Conservation (phyloP, 2,888 invertebrate genomes). For the Sacculina carcini region DNA sequence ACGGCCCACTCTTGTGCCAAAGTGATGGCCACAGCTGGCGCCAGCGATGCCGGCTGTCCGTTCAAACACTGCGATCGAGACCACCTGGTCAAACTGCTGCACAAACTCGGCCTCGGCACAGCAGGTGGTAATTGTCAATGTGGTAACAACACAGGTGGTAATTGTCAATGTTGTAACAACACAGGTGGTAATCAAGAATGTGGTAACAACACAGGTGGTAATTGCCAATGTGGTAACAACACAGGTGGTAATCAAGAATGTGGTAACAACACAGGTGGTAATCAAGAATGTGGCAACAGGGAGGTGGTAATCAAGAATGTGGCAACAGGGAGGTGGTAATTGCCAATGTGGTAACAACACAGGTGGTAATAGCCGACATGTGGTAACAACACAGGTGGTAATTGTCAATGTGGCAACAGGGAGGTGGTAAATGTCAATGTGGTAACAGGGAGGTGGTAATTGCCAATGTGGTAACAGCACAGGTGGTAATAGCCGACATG, state of each 20-base stretch:
- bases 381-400: background rate
- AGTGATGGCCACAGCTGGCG: constrained; percentile 54
- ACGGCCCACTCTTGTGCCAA: constrained; percentile 73
- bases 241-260: no score
- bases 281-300: no score
- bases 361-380: background rate
- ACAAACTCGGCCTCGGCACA: constrained; percentile 37
- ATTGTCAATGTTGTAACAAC: no score
- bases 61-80: constrained; percentile 51
- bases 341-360: background rate
- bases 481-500: background rate
- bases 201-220: background rate
- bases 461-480: background rate
- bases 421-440: no score
- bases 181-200: no score
- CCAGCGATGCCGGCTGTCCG: constrained; percentile 80
- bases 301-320: no score
- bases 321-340: constrained; percentile 10
- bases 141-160: background rate
- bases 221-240: background rate
- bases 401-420: no score
- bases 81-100: constrained; percentile 41
- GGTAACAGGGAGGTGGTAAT: constrained; percentile 10
- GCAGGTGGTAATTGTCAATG: constrained; percentile 8
- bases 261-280: no score